Evolutionary conservation across 2,113 vertebrate species (phyloP).

Genomic region (Thryonomys swinderianus): DNA sequence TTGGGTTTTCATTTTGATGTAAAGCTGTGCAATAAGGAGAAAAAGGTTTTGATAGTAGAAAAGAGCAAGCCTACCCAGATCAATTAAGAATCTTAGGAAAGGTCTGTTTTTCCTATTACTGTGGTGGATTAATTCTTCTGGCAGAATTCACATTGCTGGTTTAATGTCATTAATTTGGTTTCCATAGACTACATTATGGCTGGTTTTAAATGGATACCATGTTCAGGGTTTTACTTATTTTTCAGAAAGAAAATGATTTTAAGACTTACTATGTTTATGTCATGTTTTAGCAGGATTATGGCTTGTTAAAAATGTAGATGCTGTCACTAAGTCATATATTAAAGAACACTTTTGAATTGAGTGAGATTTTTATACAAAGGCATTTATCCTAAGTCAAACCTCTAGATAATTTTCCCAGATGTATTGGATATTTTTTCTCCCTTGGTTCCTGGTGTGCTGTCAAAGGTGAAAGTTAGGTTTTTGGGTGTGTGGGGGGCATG

Average conservation of each 20-base stretch:
- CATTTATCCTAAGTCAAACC: slow-evolving; percentile 71
- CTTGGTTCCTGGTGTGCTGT: slow-evolving; percentile 85
- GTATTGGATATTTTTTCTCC: slow-evolving; percentile 80
- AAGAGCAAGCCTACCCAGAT: slow-evolving; percentile 55
- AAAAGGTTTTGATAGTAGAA: slow-evolving; percentile 60
- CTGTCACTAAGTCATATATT: slow-evolving; percentile 14
- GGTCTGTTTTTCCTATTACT: slow-evolving; percentile 66
- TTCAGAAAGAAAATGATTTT: slow-evolving; percentile 56
- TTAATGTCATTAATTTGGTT: slow-evolving; percentile 77
- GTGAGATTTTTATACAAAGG: slow-evolving; percentile 60
- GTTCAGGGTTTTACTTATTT: slow-evolving; percentile 52
- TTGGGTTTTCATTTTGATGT: slow-evolving; percentile 76
- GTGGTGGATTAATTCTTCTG: slow-evolving; percentile 72
- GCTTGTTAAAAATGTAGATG: slow-evolving; percentile 60
- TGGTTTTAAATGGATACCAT: slow-evolving; percentile 42
- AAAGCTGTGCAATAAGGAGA: slow-evolving; percentile 56
- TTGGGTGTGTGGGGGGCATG: slow-evolving; percentile 66
- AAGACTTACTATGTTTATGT: neutral
- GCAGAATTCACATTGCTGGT: slow-evolving; percentile 69
- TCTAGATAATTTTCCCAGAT: slow-evolving; percentile 84
- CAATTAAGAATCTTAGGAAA: slow-evolving; percentile 78
- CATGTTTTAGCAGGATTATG: neutral
- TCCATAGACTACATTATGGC: slow-evolving; percentile 56
- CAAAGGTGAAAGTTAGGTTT: slow-evolving; percentile 88
- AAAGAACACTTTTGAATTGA: slow-evolving; percentile 61